Evolutionary conservation across 2,888 invertebrate species (phyloP).

Genomic region (Rhingia campestris): DNA sequence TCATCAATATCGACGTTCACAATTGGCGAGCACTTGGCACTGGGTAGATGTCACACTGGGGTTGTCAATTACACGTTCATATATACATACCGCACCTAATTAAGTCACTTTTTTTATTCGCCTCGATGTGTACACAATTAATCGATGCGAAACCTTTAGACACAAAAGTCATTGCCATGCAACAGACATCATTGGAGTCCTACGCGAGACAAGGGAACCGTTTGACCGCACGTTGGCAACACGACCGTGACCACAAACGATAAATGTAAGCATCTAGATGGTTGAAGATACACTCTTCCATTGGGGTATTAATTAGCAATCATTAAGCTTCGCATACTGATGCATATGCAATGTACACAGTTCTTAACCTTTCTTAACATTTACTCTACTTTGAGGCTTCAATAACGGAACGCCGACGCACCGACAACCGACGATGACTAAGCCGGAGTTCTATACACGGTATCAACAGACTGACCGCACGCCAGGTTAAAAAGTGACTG

Average conservation of each 20-base stretch:
- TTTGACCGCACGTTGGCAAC: slow-evolving; percentile 23
- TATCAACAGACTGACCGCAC: slow-evolving; percentile 55
- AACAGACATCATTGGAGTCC: slow-evolving; percentile 9
- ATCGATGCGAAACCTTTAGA: slow-evolving; percentile 53
- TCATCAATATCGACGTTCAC: slow-evolving; percentile 4
- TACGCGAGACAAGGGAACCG: slow-evolving; percentile 28
- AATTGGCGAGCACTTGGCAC: slow-evolving; percentile 10
- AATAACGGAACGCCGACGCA: slow-evolving; percentile 13
- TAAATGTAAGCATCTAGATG: slow-evolving; percentile 18
- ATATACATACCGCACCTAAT: slow-evolving; percentile 37
- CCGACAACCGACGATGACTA: slow-evolving; percentile 27
- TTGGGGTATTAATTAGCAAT: slow-evolving; percentile 19
- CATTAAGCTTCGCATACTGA: slow-evolving; percentile 7
- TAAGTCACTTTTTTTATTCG: slow-evolving; percentile 27
- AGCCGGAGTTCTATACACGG: slow-evolving; percentile 27
- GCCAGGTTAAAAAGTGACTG: slow-evolving; percentile 64
- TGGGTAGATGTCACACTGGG: slow-evolving; percentile 16
- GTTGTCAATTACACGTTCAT: slow-evolving; percentile 1
- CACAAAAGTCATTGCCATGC: slow-evolving; percentile 54
- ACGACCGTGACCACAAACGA: slow-evolving; percentile 19
- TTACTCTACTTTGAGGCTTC: slow-evolving; percentile 15
- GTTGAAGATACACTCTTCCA: slow-evolving; percentile 28
- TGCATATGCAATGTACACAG: not conserved
- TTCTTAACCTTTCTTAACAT: slow-evolving; percentile 65
- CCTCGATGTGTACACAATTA: slow-evolving; percentile 34